Conservation (phyloP, 1,140 invertebrate species). For the Eumaeus atala region DNA sequence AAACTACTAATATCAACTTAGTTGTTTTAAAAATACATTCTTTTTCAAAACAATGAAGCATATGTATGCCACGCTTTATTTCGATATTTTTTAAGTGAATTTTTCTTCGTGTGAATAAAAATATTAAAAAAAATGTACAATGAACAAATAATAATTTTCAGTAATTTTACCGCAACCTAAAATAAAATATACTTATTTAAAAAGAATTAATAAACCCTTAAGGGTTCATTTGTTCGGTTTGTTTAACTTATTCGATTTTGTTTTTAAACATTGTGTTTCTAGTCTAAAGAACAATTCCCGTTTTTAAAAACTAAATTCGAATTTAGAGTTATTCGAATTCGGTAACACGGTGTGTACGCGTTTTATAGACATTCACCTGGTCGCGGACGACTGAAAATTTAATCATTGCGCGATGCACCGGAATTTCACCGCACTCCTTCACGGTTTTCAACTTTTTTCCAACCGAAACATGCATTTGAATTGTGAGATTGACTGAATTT, state of each 20-base stretch:
- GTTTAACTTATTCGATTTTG: too few relatives aligned
- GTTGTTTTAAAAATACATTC: too few relatives aligned
- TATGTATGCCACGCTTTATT: too few relatives aligned
- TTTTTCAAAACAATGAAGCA: too few relatives aligned
- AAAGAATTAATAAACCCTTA: too few relatives aligned
- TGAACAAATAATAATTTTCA: not conserved
- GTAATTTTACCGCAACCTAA: too few relatives aligned
- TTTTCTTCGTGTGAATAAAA: not conserved
- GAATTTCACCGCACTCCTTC: constrained; percentile 28
- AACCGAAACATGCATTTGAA: constrained; percentile 24
- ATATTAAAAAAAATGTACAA: not conserved
- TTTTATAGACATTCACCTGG: constrained; percentile 21
- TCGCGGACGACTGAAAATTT: constrained; percentile 28
- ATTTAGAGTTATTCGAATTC: not conserved
- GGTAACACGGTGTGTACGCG: constrained; percentile 16
- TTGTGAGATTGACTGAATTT: constrained; percentile 17
- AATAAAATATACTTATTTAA: too few relatives aligned
- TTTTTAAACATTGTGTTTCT: not conserved
- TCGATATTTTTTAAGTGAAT: too few relatives aligned
- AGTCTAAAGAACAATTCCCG: not conserved
- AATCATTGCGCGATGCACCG: constrained; percentile 30
- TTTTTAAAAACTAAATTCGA: constrained; percentile 6
- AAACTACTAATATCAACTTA: too few relatives aligned
- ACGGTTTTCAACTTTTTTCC: constrained; percentile 27
- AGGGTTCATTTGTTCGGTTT: too few relatives aligned